Base-by-base conservation (phyloP, 1,140 invertebrate genomes). In the Lysiphlebus fabarum region DNA sequence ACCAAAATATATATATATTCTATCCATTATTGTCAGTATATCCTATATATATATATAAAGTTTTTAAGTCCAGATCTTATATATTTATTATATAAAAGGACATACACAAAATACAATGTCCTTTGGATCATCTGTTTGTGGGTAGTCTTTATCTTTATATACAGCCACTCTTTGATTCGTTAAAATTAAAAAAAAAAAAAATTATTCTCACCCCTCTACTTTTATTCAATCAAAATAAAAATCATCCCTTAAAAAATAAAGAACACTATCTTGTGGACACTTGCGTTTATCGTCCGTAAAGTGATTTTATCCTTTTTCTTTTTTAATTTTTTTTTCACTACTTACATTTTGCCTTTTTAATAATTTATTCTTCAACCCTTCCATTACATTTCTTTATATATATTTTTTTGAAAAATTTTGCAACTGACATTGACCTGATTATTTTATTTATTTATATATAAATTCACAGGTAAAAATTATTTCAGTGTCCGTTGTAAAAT, bases 341-440 rank as follows among this genome's bases (percentile, higher is more conserved):
- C 14, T 5, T 8, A 12, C n/a, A 26, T 43, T 47, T 49, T 14
- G 14, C 6, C 41, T n/a, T 33, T n/a, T 26, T 0, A 26, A 26
- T 4, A 26, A 26, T 26, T 1, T 26, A 26, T 26, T 26, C n/a
- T 58, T 58, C 34, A 41, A 53, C 50, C 33, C 34, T 57, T 56
- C 37, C 8, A 38, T 7, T 17, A 26, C 17, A 49, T 9, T 34
- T 38, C 36, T 51, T 37, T 54, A 34, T 53, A 57, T 57, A 55
- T 55, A 44, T 51, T 40, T 43, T n/a, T n/a, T n/a, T n/a, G n/a
- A n/a, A 51, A 51, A 33, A 40, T 36, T 44, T 51, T 55, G 58
- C 57, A 56, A 62, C 57, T n/a, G 54, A 51, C 53, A 62, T 41
- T 65, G 64, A 65, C 64, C 64, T 65, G 64, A 65, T 65, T 65